Base-by-base conservation (phyloP, 2,797 vertebrate genomes). In the Diglossa cyanea region DNA sequence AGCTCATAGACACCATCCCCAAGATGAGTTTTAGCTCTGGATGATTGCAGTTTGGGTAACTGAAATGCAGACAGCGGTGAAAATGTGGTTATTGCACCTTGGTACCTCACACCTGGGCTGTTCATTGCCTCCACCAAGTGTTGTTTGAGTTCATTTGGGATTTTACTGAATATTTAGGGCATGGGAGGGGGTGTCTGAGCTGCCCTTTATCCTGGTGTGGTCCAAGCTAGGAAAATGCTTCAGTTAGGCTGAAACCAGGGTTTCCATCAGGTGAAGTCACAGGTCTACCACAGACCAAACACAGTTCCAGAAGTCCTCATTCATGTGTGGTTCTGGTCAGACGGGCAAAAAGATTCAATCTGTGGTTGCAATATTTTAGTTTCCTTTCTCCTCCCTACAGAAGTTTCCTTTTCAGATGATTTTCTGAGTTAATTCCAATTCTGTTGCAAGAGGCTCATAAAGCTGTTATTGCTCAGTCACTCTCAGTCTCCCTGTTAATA, bases 401-500 rank as follows among this genome's bases (percentile, higher is more conserved):
- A 82, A 68, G 6, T 65, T 85, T 88, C 87, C 24, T 76, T 79
- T 92, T 76, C n/a, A 75, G 86, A 76, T 39, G 2, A 33, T 86
- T 83, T 88, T 83, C 78, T 42, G 62, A 73, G 75, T 40, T 67
- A 62, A 86, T 94, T 88, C 47, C 48, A 28, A 51, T 85, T 47
- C 84, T 58, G 42, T 66, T 75, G 89, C 80, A 72, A 88, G 85
- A 76, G 92, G 17, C 67, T 74, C 80, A 50, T 74, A 70, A 96
- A 85, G 80, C 60, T 90, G 72, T 90, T 86, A 85, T 63, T 89
- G 86, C 71, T 95, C 83, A 74, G 83, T 47, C 53, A 28, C 40
- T 86, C 80, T 61, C 9, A 2, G 71, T 76, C 77, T 94, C 80
- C 74, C 58, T 75, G 65, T 55, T 84, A 91, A 68, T 75, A 44